A percentile compares a stretch with the other conserved stretches of the same genome.
Evolutionary conservation across 2,113 vertebrate genomes (phyloP).

Genomic region (Sceloporus tristichus): DNA sequence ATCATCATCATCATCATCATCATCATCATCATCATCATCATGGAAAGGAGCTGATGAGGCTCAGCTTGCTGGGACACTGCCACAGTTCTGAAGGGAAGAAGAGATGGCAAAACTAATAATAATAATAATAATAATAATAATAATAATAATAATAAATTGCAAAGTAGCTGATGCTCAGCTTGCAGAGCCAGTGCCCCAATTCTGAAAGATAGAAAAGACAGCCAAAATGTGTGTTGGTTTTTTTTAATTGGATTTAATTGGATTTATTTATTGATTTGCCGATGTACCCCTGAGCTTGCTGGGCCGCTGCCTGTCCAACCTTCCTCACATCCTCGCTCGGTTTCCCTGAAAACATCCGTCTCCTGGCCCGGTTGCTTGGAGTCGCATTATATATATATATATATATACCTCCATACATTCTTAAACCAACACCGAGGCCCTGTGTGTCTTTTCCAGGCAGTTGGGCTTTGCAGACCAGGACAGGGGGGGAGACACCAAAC

Average conservation of each 20-base stretch:
- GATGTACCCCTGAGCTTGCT: neutral
- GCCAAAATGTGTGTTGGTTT: too few species aligned
- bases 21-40: too few species aligned
- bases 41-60: too few species aligned
- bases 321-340: constrained; percentile 69
- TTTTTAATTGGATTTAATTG: too few species aligned
- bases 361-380: constrained; percentile 22
- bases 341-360: constrained; percentile 87
- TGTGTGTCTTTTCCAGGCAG: constrained; percentile 16
- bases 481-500: constrained; percentile 35
- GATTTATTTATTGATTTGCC: too few species aligned
- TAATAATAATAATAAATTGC: too few species aligned
- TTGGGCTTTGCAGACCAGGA: neutral
- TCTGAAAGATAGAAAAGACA: too few species aligned
- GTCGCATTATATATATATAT: constrained; percentile 26
- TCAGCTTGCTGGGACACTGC: too few species aligned
- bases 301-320: neutral
- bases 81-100: neutral
- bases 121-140: too few species aligned
- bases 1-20: too few species aligned
- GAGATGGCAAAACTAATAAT: neutral
- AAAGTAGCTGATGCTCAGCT: too few species aligned
- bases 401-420: constrained; percentile 31
- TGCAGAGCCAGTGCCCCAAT: too few species aligned
- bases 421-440: constrained; percentile 36